Evolutionary conservation across 2,888 invertebrate genomes (phyloP).

Genomic region (Salpingus planirostris): DNA sequence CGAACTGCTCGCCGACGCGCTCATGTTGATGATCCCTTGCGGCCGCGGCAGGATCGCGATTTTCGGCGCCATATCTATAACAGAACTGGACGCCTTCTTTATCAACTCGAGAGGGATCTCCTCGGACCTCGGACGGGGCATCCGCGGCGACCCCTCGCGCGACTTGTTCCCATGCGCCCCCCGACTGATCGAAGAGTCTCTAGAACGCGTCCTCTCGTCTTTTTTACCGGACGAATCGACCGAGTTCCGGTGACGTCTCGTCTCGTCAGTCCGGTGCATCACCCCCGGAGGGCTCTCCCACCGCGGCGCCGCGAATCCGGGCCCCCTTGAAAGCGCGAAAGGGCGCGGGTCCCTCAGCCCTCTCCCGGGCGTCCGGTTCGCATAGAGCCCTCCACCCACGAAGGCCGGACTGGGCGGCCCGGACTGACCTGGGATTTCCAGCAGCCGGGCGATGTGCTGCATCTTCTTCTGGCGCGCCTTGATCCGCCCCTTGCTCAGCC

Average conservation of each 20-base stretch:
- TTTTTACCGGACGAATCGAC: constrained; percentile 12
- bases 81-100: constrained; percentile 48
- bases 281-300: constrained; percentile 39
- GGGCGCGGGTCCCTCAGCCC: constrained; percentile 34
- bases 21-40: too few relatives aligned
- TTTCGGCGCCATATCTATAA: constrained; percentile 40
- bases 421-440: constrained; percentile 68
- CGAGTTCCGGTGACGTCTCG: background rate
- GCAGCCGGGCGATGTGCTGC: constrained; percentile 85
- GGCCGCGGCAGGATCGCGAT: constrained; percentile 42
- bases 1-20: too few relatives aligned
- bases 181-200: constrained; percentile 23
- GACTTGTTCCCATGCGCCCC: constrained; percentile 44
- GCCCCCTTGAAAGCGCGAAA: constrained; percentile 36
- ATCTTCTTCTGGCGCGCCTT: constrained; percentile 96
- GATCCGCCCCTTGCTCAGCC: constrained; percentile 75
- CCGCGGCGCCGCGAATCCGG: constrained; percentile 41
- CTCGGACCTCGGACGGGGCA: constrained; percentile 65
- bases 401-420: constrained; percentile 44
- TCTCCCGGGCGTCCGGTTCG: constrained; percentile 22
- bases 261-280: constrained; percentile 31
- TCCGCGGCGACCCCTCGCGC: constrained; percentile 61
- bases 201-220: constrained; percentile 22
- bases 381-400: constrained; percentile 33
- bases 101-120: constrained; percentile 78